These are phyloP conservation scores for Whitmania pigra DNA, from an alignment of 1,140 invertebrate genomes.

Conservation along the genomic window DNA sequence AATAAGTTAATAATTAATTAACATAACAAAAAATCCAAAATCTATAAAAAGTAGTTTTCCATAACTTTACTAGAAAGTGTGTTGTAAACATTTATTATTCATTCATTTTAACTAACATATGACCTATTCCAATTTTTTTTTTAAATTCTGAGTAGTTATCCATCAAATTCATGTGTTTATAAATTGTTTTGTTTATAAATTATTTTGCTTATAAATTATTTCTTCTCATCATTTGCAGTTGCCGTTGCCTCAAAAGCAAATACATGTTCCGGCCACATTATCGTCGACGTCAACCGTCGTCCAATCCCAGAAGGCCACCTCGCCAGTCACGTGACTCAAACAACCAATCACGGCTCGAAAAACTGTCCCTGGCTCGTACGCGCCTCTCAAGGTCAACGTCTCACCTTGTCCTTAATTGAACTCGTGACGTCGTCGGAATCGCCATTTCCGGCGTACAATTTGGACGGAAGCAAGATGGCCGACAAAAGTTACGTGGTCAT, in stretches of 20 bases:
- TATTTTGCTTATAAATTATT: too few relatives aligned
- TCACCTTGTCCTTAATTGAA: constrained; percentile 5
- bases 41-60: too few relatives aligned
- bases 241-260: not conserved
- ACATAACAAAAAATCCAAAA: too few relatives aligned
- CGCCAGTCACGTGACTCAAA: constrained; percentile 2
- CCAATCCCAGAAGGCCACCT: not conserved
- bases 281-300: not conserved
- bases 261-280: not conserved
- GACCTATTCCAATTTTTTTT: too few relatives aligned
- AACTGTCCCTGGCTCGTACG: not conserved
- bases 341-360: constrained; percentile 7
- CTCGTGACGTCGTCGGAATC: not conserved
- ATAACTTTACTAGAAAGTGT: too few relatives aligned
- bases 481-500: constrained; percentile 1
- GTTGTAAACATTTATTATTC: too few relatives aligned
- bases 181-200: too few relatives aligned
- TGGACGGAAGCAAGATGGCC: not conserved
- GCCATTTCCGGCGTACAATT: not conserved
- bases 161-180: too few relatives aligned
- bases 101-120: too few relatives aligned
- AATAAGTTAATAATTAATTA: too few relatives aligned
- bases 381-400: not conserved
- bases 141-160: too few relatives aligned
- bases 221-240: too few relatives aligned